These are phyloP conservation scores for Eupeodes corollae DNA, from an alignment of 1,140 invertebrate genomes.

Conservation along the genomic window DNA sequence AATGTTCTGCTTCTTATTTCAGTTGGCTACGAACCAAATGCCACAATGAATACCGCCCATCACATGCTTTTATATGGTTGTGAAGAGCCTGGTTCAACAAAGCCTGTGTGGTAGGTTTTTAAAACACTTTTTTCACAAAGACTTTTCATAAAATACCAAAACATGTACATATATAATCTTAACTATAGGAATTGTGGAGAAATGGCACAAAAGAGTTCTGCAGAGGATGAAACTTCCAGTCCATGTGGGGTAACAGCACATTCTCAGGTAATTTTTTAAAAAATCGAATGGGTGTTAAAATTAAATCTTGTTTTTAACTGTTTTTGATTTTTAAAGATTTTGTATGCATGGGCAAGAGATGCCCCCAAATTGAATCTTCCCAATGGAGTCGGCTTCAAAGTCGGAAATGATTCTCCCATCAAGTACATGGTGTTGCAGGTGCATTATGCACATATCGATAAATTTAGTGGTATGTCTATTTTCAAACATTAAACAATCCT, in stretches of 20 bases:
- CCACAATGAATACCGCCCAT: slow-evolving; percentile 80
- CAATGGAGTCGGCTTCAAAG: slow-evolving; percentile 69
- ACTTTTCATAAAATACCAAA: not conserved
- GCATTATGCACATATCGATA: slow-evolving; percentile 71
- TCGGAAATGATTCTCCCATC: slow-evolving; percentile 58
- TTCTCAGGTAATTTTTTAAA: slow-evolving; percentile 20
- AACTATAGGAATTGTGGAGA: slow-evolving; percentile 76
- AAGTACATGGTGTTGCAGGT: slow-evolving; percentile 84
- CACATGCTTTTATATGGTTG: slow-evolving; percentile 97
- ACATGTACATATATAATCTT: slow-evolving; percentile 4
- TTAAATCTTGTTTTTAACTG: not conserved
- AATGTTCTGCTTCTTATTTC: slow-evolving; percentile 25
- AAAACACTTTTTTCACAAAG: slow-evolving; percentile 3
- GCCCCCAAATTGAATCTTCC: slow-evolving; percentile 79
- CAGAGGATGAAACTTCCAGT: slow-evolving; percentile 42
- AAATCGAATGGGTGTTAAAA: not conserved
- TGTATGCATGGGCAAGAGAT: slow-evolving; percentile 96
- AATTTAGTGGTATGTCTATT: slow-evolving; percentile 51
- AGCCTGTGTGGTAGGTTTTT: slow-evolving; percentile 61
- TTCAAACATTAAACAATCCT: not conserved
- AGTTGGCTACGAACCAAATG: slow-evolving; percentile 91
- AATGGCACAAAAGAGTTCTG: slow-evolving; percentile 53
- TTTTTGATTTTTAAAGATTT: slow-evolving; percentile 50
- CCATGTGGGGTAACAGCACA: slow-evolving; percentile 62
- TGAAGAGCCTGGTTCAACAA: slow-evolving; percentile 61